Conservation (phyloP, 2,113 vertebrate species). For the Arizona elegans region DNA sequence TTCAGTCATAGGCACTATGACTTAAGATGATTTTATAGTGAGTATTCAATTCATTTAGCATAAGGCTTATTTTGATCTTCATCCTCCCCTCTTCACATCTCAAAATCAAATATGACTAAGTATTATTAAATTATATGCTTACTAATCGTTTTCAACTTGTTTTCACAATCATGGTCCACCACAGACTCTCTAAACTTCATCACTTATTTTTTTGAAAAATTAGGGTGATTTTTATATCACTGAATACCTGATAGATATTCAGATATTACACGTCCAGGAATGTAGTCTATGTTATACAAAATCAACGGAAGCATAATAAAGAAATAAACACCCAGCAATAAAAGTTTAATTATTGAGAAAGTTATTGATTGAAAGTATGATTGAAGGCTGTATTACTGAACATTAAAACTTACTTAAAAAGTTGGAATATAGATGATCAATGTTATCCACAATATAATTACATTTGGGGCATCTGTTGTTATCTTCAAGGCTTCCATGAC, state of each 20-base stretch:
- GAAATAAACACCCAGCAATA: neutral
- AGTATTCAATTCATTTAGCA: neutral
- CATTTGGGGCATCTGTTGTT: conserved; percentile 98
- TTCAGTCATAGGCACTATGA: too few species aligned
- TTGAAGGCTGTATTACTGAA: neutral
- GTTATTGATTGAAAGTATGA: neutral
- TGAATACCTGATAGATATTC: neutral
- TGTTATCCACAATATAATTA: conserved; percentile 97
- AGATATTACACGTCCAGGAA: neutral
- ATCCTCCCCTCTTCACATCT: neutral
- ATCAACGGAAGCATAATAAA: neutral
- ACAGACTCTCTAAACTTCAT: neutral
- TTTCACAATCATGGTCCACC: neutral
- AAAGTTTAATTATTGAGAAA: neutral
- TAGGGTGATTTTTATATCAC: neutral
- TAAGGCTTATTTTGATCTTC: neutral
- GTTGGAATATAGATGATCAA: conserved; percentile 97
- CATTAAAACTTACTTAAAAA: conserved; percentile 86
- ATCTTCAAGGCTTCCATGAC: conserved; percentile 95
- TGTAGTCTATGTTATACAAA: neutral
- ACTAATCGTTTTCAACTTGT: neutral
- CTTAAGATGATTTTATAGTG: too few species aligned
- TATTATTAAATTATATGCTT: neutral
- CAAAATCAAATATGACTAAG: neutral
- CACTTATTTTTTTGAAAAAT: neutral